Evolutionary conservation across 2,113 vertebrate genomes (phyloP), one percentile per base, ranked within the genome.

Genomic region (Calypte anna): DNA sequence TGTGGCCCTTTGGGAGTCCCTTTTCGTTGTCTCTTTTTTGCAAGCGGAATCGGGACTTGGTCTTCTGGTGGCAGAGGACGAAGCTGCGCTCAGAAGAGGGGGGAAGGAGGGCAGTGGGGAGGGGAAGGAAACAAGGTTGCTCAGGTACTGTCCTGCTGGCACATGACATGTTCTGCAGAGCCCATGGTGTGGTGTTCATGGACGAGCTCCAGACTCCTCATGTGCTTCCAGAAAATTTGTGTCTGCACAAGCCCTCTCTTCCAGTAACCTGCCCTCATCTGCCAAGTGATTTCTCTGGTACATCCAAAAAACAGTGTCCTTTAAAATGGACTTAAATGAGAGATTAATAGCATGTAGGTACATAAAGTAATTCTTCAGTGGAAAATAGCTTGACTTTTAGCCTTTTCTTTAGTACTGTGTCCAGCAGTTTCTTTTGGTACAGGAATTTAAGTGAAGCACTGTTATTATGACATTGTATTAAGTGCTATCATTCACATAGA

Each of bases 171-270:
- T 13, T 70, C 38, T 73, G 85, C 68, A 51, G 76, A 76, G 72
- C 15, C 5, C n/a, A 6, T 1, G 12, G 72, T 2, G 3, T 77
- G 88, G 43, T 91, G 88, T 31, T 91, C 1, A 1, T 82, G 75
- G 88, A 91, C 4, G 3, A 57, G 82, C 76, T 95, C 94, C 92
- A 94, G 82, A 33, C 33, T 2, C 73, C 76, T 73, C 53, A 6
- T 15, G 72, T 12, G 33, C 82, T 90, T 94, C 79, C 94, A 92
- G 92, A 94, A 94, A 81, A 88, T 88, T 6, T 75, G 44, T 50
- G 73, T 81, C 78, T 73, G 30, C 6, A 2, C 19, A 72, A 86
- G 72, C 55, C 25, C 61, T 2, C 5, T 75, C 75, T 90, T 91
- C 85, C 79, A 95, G 81, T 70, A 88, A 88, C 67, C 30, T 74